Evolutionary conservation across 2,797 vertebrate species (phyloP), one percentile per base, ranked within the genome.

Genomic region (Danio tinwini): DNA sequence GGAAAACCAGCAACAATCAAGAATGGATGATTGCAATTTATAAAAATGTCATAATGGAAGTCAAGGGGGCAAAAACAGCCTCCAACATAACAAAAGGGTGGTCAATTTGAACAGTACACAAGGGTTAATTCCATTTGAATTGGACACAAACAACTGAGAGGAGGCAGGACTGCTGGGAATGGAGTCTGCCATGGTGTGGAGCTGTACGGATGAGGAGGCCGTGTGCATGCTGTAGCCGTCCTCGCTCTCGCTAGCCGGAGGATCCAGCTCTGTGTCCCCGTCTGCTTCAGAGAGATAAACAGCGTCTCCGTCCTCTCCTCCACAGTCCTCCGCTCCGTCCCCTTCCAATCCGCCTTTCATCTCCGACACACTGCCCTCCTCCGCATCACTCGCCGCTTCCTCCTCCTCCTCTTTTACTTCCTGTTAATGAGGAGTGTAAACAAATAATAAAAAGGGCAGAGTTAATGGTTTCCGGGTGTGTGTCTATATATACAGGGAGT

Each of bases 101-200:
- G 29, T 29, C 29, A 29, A 29, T 29, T 29, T 29, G 29, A 29
- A 3, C 29, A 29, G 29, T 29, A 29, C 29, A 29, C 29, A 29
- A 29, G 29, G 29, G 29, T 29, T 71, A 21, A 42, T 40, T 17
- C 5, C 49, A 1, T 49, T 58, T 85, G 70, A 56, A 7, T 58
- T 58, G 11, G 11, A 58, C 53, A 96, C 98, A 96, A 90, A 99
- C 98, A 99, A 99, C 88, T 98, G 97, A 0, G 98, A 99, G 55
- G 98, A 99, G 74, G 97, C 96, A 0, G 98, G 97, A 91, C 98
- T 99, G 94, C 97, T 99, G 88, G 98, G 96, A 88, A 96, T 96
- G 81, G 97, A 99, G 93, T 98, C 97, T 0, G 96, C 95, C 0
- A 96, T 92, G 0, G 95, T 90, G 88, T 97, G 95, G 5, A 97